phyloP scores from a whole-genome alignment of 2,888 invertebrate genomes.

The Synanthedon vespiformis region DNA sequence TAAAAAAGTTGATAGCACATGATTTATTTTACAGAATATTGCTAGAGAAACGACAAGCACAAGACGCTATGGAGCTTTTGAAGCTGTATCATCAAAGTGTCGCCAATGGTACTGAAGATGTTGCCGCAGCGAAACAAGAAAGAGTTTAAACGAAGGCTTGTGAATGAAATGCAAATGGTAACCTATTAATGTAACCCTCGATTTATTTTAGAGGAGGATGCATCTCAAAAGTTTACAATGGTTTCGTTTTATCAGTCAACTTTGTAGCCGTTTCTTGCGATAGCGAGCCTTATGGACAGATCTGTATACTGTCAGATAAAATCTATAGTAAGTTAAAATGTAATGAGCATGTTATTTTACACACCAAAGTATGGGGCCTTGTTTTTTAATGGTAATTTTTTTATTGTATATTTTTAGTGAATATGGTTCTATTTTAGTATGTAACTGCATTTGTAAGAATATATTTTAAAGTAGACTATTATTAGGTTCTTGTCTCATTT shows the following conservation, averaged over 20 bases:
- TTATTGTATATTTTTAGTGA: slow-evolving; percentile 12
- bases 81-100: slow-evolving; percentile 77
- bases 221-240: slow-evolving; percentile 67
- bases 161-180: background rate
- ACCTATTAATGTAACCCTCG: slow-evolving; percentile 33
- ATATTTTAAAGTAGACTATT: background rate
- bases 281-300: background rate
- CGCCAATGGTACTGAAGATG: slow-evolving; percentile 59
- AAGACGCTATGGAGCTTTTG: slow-evolving; percentile 87
- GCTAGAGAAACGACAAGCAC: slow-evolving; percentile 86
- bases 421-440: slow-evolving; percentile 1
- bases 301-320: background rate
- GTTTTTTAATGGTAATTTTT: slow-evolving; percentile 16
- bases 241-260: slow-evolving; percentile 5
- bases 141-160: slow-evolving; percentile 33
- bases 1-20: too few species aligned
- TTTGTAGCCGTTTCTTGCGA: background rate
- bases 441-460: slow-evolving; percentile 2
- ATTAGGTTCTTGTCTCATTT: too few species aligned
- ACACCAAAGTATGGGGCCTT: slow-evolving; percentile 59
- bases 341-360: slow-evolving; percentile 10
- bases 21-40: slow-evolving; percentile 62
- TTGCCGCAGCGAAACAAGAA: slow-evolving; percentile 58
- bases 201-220: slow-evolving; percentile 47
- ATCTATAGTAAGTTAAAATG: background rate